These are phyloP conservation scores for Sternarchorhynchus goeldii DNA, from an alignment of 2,797 vertebrate species.

Conservation along the genomic window DNA sequence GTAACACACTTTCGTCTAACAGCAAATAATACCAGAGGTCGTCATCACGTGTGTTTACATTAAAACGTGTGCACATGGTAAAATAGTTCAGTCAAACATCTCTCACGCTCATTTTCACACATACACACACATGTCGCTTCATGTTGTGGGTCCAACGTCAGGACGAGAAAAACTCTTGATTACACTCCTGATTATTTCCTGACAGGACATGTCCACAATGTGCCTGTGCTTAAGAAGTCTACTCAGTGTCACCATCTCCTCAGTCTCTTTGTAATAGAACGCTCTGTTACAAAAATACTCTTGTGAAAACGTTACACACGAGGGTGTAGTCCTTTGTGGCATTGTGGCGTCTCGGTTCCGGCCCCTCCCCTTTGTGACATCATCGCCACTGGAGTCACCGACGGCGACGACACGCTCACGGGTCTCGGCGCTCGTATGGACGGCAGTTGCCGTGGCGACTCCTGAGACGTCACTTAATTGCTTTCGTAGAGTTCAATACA, in stretches of 20 bases:
- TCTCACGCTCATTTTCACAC: conserved; percentile 18
- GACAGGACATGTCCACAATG: not conserved
- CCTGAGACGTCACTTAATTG: not conserved
- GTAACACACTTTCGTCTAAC: not conserved
- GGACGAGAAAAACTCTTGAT: not conserved
- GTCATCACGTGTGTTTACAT: not conserved
- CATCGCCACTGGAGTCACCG: too few species aligned
- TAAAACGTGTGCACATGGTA: not conserved
- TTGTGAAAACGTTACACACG: conserved; percentile 14
- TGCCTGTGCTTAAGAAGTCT: not conserved
- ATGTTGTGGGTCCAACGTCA: not conserved
- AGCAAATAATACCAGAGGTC: not conserved
- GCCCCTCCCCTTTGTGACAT: not conserved
- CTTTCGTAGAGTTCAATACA: not conserved
- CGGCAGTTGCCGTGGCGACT: not conserved
- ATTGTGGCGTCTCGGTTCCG: not conserved
- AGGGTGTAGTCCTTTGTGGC: conserved; percentile 2
- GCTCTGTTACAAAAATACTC: conserved; percentile 57
- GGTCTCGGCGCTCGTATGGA: too few species aligned
- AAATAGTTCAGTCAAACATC: not conserved
- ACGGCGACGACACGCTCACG: too few species aligned
- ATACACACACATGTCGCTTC: conserved; percentile 26
- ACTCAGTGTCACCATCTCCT: not conserved
- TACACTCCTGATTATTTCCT: conserved; percentile 15
- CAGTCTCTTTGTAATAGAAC: conserved; percentile 1